Conservation (phyloP, 2,888 invertebrate species). For the Ypsolopha scabrella region DNA sequence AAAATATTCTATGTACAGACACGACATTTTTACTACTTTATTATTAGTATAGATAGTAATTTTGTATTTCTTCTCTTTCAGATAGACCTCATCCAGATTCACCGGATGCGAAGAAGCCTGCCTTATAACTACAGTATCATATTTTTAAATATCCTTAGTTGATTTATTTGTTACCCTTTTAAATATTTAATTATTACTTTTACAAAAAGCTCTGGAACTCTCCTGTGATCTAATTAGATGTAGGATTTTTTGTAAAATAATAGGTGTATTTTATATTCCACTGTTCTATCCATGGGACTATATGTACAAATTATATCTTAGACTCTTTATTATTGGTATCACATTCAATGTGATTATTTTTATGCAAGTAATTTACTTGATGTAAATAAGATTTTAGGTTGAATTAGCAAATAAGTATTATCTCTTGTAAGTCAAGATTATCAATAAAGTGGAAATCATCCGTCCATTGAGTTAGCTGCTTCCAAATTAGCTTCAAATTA, state of each 20-base stretch:
- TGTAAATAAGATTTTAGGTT: conserved; percentile 4
- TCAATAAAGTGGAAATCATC: not conserved
- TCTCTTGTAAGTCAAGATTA: not conserved
- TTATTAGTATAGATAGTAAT: not conserved
- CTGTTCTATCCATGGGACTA: not conserved
- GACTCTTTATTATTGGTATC: not conserved
- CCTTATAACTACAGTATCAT: conserved; percentile 50
- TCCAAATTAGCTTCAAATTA: not conserved
- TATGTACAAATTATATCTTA: conserved; percentile 1
- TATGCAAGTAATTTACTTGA: not conserved
- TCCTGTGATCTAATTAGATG: conserved; percentile 60
- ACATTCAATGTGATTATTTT: conserved; percentile 3
- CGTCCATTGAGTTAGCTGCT: not conserved
- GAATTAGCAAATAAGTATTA: not conserved
- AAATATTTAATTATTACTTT: conserved; percentile 22
- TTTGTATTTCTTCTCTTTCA: conserved; percentile 12
- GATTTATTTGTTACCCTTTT: conserved; percentile 49
- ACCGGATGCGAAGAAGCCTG: conserved; percentile 63
- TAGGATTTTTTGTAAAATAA: conserved; percentile 26
- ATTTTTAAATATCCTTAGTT: conserved; percentile 28
- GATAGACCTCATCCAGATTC: conserved; percentile 62
- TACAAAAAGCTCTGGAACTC: conserved; percentile 61
- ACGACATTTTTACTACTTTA: too few species aligned
- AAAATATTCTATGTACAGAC: too few species aligned
- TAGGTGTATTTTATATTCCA: conserved; percentile 4